A percentile compares a stretch with the other conserved stretches of the same genome.
Evolutionary conservation across 2,797 vertebrate species (phyloP).

Genomic region (Coregonus ussuriensis): DNA sequence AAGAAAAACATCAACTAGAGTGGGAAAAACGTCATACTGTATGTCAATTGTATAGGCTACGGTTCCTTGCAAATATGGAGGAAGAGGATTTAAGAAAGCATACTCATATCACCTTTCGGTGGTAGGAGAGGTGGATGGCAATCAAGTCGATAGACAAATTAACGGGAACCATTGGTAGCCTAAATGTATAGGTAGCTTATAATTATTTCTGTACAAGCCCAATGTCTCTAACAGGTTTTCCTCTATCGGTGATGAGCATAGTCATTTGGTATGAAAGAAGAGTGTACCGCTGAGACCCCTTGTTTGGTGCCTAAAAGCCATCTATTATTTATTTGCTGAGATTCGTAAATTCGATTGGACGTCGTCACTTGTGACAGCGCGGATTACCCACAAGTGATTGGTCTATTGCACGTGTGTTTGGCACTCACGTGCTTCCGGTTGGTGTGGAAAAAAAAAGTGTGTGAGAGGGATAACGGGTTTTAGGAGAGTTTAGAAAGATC

Average conservation of each 20-base stretch:
- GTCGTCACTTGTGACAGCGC: constrained; percentile 72
- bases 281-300: constrained; percentile 21
- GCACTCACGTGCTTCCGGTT: constrained; percentile 91
- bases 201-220: neutral
- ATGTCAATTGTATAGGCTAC: neutral
- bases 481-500: constrained; percentile 86
- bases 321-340: constrained; percentile 72
- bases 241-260: neutral
- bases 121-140: neutral
- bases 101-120: no score
- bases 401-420: constrained; percentile 80
- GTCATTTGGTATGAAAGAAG: constrained; percentile 11
- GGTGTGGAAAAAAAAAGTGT: constrained; percentile 77
- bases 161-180: no score
- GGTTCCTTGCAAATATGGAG: no score
- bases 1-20: no score
- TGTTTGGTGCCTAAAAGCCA: constrained; percentile 50
- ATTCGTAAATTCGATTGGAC: constrained; percentile 78
- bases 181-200: neutral
- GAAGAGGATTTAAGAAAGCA: no score
- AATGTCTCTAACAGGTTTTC: neutral
- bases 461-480: constrained; percentile 77
- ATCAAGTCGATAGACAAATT: neutral
- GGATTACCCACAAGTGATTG: constrained; percentile 75
- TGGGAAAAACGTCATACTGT: neutral